Base-by-base conservation (phyloP, 2,797 vertebrate genomes). In the Podargus strigoides region DNA sequence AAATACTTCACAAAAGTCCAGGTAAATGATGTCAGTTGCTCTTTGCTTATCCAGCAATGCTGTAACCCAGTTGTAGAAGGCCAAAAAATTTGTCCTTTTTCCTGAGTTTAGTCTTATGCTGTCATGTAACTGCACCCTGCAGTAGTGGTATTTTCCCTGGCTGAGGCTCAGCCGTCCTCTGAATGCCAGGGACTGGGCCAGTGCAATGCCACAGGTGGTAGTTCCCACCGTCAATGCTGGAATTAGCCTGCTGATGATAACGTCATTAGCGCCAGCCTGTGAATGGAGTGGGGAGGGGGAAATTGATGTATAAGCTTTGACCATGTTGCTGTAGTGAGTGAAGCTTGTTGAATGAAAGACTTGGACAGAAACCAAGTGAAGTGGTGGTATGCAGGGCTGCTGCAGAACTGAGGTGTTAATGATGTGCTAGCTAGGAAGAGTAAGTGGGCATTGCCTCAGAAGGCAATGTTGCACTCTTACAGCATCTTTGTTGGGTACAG, bases 211-310 rank as follows among this genome's bases (percentile, higher is more conserved):
- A 23, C 23, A 28, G 30, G 18, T 21, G 58, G 26, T 41, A 12
- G 17, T 53, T 90, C 27, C n/a, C 52, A 60, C 42, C 0, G 1
- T 41, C 41, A 10, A n/a, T 1, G 2, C 41, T 62, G 53, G 58
- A 63, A 63, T 77, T 77, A 64, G 42, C 62, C 75, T 59, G 47
- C 27, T 50, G 70, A 64, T 52, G 41, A 24, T 34, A 67, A 30
- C 0, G 3, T 41, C 6, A 3, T 63, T 72, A 75, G 27, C 0
- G 0, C 20, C 58, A 60, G n/a, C 42, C 36, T 85, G 26, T 46
- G 66, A 91, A 55, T 47, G 59, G 12, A 60, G 39, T 1, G 2
- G 22, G 27, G 34, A 73, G 18, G 10, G 26, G 17, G 12, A 74
- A 49, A 84, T 53, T 0, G 0, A 4, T 66, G 67, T 32, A 20